Conservation (phyloP, 1,140 invertebrate genomes). For the Dendrolimus kikuchii region DNA sequence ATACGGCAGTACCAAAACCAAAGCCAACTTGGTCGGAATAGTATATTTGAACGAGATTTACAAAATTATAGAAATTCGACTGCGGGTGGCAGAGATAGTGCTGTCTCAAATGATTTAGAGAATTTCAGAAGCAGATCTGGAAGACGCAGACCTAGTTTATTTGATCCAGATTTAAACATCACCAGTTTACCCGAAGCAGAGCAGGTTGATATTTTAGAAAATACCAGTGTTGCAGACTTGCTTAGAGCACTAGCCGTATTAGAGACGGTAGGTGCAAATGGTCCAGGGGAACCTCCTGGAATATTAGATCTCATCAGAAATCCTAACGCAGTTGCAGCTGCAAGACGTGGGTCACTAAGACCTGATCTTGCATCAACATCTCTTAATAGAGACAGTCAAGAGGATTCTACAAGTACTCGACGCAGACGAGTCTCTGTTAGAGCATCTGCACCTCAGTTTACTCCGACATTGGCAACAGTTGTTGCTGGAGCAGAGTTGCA, state of each 20-base stretch:
- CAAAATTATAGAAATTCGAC: conserved; percentile 32
- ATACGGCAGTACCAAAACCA: conserved; percentile 56
- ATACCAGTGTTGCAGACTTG: conserved; percentile 84
- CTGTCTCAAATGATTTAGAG: conserved; percentile 47
- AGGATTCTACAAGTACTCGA: conserved; percentile 44
- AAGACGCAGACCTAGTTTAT: conserved; percentile 68
- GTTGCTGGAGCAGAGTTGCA: conserved; percentile 60
- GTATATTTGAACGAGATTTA: conserved; percentile 46
- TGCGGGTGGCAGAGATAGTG: conserved; percentile 27
- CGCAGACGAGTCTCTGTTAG: conserved; percentile 51
- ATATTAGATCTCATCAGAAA: conserved; percentile 27
- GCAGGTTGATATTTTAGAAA: conserved; percentile 78
- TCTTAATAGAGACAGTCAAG: conserved; percentile 25
- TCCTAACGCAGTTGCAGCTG: conserved; percentile 13
- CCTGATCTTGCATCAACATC: conserved; percentile 34
- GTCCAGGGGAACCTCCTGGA: conserved; percentile 16
- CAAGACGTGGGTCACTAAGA: conserved; percentile 40
- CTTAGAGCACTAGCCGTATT: conserved; percentile 79
- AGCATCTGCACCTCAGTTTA: conserved; percentile 56
- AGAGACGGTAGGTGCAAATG: conserved; percentile 33
- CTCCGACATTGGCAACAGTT: conserved; percentile 58
- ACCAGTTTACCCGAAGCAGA: conserved; percentile 58
- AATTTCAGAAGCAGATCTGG: conserved; percentile 46
- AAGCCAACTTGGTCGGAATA: conserved; percentile 59
- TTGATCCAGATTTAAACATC: conserved; percentile 66